Percentiles rank a stretch among this genome's conserved stretches.
Evolutionary conservation across 2,797 vertebrate genomes (phyloP).

Genomic region (Poecilia picta): DNA sequence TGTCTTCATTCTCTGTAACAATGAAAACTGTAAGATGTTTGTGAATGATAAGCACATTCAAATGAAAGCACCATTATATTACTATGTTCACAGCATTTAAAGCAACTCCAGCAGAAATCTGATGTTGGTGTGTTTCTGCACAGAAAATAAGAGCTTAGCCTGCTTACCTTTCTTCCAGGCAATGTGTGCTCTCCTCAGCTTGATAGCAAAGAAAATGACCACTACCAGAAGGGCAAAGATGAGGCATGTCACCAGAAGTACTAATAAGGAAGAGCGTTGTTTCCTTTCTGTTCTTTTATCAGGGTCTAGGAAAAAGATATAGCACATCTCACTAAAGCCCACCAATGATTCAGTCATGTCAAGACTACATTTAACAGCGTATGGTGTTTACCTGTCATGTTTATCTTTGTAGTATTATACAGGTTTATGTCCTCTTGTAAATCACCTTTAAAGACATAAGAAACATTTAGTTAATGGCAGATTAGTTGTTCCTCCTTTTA

Average conservation of each 20-base stretch:
- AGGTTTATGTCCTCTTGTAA: slow-evolving; percentile 13
- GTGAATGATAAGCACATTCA: not conserved
- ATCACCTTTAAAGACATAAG: slow-evolving; percentile 30
- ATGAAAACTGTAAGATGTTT: slow-evolving; percentile 48
- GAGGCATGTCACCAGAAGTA: slow-evolving; percentile 85
- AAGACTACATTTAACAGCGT: not conserved
- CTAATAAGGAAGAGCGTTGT: slow-evolving; percentile 74
- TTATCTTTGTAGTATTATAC: slow-evolving; percentile 34
- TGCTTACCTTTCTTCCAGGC: slow-evolving; percentile 88
- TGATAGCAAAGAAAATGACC: slow-evolving; percentile 85
- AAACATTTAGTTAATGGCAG: not conserved
- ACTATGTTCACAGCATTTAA: not conserved
- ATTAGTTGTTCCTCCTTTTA: not conserved
- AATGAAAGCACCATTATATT: not conserved
- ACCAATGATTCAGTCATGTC: not conserved
- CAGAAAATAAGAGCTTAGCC: not conserved
- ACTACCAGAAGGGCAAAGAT: slow-evolving; percentile 84
- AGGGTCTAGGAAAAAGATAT: slow-evolving; percentile 11
- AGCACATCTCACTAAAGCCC: not conserved
- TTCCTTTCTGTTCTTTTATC: accelerated
- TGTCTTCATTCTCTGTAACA: slow-evolving; percentile 88
- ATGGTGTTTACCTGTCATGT: slow-evolving; percentile 50
- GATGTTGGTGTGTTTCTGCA: not conserved
- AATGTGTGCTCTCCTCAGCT: slow-evolving; percentile 86
- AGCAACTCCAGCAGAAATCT: not conserved